Percentiles rank a stretch among this genome's conserved stretches.
Conservation (phyloP, 1,140 invertebrate species). For the Drosophila tropicalis region DNA sequence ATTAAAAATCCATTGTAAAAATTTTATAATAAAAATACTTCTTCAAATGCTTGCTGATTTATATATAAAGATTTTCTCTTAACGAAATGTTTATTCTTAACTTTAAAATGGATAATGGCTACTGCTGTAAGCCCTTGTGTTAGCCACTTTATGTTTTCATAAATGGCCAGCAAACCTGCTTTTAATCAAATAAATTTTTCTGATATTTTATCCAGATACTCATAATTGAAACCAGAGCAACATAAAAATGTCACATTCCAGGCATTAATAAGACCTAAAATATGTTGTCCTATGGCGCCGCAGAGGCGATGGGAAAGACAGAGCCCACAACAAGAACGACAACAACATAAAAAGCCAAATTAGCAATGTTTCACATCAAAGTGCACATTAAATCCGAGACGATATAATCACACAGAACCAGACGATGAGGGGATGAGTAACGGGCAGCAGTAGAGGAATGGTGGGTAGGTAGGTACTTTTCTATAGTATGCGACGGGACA, state of each 20-base stretch:
- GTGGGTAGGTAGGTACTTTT: constrained; percentile 23
- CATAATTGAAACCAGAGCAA: constrained; percentile 50
- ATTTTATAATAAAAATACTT: too few relatives aligned
- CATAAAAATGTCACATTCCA: constrained; percentile 41
- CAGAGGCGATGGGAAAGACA: not conserved
- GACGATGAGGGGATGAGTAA: constrained; percentile 10
- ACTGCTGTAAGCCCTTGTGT: not conserved
- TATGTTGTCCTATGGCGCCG: constrained; percentile 12
- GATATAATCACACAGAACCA: constrained; percentile 63
- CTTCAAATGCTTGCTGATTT: too few relatives aligned
- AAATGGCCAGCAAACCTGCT: constrained; percentile 2
- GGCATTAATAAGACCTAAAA: constrained; percentile 50
- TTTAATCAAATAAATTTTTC: constrained; percentile 15
- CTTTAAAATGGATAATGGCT: not conserved
- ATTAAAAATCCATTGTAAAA: too few relatives aligned
- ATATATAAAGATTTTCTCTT: too few relatives aligned
- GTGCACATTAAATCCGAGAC: constrained; percentile 76
- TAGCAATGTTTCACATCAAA: constrained; percentile 81
- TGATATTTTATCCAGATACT: constrained; percentile 15
- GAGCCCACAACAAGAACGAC: constrained; percentile 5
- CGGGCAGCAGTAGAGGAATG: not conserved
- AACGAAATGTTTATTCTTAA: not conserved
- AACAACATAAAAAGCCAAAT: constrained; percentile 67
- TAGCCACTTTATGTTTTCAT: not conserved
- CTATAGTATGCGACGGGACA: constrained; percentile 55